Evolutionary conservation across 2,797 vertebrate genomes (phyloP), one percentile per base, ranked within the genome.

Genomic region (Aratinga solstitialis): DNA sequence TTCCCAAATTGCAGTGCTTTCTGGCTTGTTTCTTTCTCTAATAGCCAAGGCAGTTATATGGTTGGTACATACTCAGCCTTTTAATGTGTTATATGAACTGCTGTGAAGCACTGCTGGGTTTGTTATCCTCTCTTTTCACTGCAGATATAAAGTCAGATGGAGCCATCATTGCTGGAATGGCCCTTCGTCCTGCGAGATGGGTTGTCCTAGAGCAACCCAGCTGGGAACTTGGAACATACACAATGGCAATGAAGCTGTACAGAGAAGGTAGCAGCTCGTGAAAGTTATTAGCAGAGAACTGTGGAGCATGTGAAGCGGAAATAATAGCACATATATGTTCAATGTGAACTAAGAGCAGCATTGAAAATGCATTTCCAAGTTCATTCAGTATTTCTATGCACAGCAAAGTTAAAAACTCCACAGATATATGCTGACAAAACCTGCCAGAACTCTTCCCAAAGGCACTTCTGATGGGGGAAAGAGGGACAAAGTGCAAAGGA

Each of bases 181-280:
- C n/a, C 36, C 27, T 75, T 51, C 5, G 2, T 61, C 51, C 87
- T 16, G 5, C 0, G 2, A 67, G 78, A 66, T 4, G 4, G 27
- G 58, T 32, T 68, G 67, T 51, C 69, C 78, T 27, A 0, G 1
- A 32, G 56, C 56, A 81, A 42, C n/a, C 43, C 69, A 27, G 79
- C 63, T 27, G 17, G 47, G 78, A 78, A 69, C 26, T 51, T 80
- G 75, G 73, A 92, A 36, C 40, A 29, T 27, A 19, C 10, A 5
- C 53, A 40, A 9, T 2, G 1, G 47, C 88, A 32, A 9, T 1
- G 3, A 58, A 36, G 61, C 51, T 47, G 32, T 2, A 2, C 30
- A 15, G 12, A 27, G 78, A 15, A 56, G 36, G 42, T 3, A 68
- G 54, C 11, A 13, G 58, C 48, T 79, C 47, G 34, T 65, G 18